Evolutionary conservation across 1,140 invertebrate species (phyloP).

Genomic region (Heterodera carotae): DNA sequence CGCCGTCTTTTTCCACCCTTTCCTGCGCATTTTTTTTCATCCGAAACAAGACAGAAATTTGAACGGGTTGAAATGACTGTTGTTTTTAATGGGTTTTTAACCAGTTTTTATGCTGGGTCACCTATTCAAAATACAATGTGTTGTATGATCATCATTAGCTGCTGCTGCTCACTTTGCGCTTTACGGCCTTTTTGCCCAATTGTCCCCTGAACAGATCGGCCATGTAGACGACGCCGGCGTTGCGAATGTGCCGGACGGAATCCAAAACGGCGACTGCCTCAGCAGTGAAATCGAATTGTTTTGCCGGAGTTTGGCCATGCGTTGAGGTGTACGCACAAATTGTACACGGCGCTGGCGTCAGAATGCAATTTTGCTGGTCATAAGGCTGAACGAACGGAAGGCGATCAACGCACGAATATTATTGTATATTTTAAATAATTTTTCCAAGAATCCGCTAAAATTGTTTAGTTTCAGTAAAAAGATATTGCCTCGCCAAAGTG

Average conservation of each 20-base stretch:
- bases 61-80: too few relatives aligned
- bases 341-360: constrained; percentile 18
- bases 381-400: constrained; percentile 12
- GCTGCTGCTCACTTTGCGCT: constrained; percentile 6
- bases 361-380: constrained; percentile 16
- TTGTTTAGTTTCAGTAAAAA: background rate
- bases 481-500: constrained; percentile 53
- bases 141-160: too few relatives aligned
- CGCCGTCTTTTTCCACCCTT: too few relatives aligned
- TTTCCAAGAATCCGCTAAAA: background rate
- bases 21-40: too few relatives aligned
- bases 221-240: constrained; percentile 10
- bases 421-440: background rate
- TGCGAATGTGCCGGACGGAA: background rate
- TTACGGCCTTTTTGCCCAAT: constrained; percentile 22
- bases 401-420: too few relatives aligned
- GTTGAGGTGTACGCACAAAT: constrained; percentile 6
- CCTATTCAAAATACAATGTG: too few relatives aligned
- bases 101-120: too few relatives aligned
- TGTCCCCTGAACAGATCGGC: constrained; percentile 33
- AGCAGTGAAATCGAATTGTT: constrained; percentile 7
- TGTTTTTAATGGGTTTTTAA: too few relatives aligned
- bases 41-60: too few relatives aligned
- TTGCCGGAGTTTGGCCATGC: background rate
- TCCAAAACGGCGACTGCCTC: constrained; percentile 21